phyloP scores from a whole-genome alignment of 2,113 vertebrate genomes.

The Planiliza haematocheilus region DNA sequence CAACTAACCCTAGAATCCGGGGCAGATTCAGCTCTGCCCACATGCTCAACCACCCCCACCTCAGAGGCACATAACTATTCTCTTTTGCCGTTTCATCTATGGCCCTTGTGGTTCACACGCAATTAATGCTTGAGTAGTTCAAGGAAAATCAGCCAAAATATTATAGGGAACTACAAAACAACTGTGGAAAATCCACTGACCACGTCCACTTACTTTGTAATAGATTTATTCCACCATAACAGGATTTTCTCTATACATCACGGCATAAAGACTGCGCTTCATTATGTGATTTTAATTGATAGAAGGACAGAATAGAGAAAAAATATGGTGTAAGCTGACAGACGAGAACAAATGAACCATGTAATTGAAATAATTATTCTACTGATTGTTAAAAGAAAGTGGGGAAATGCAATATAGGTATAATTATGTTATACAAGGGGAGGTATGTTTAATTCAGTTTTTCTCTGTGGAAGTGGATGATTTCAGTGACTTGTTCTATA shows the following conservation, averaged over 20 bases:
- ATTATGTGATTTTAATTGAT: constrained; percentile 79
- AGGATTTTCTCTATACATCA: constrained; percentile 74
- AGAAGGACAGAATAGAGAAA: constrained; percentile 50
- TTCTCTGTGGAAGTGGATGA: constrained; percentile 1
- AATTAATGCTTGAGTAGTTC: constrained; percentile 67
- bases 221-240: constrained; percentile 74
- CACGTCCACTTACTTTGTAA: constrained; percentile 58
- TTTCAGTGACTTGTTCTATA: constrained; percentile 3
- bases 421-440: constrained; percentile 44
- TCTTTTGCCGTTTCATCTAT: constrained; percentile 65
- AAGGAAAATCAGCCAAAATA: constrained; percentile 55
- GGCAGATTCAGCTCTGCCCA: constrained; percentile 36
- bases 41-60: constrained; percentile 37
- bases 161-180: constrained; percentile 65
- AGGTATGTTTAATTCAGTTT: constrained; percentile 47
- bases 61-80: constrained; percentile 28
- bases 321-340: constrained; percentile 55
- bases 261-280: constrained; percentile 66
- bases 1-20: constrained; percentile 41
- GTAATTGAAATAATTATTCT: constrained; percentile 73
- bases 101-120: constrained; percentile 54
- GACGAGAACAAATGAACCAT: constrained; percentile 72
- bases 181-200: constrained; percentile 57
- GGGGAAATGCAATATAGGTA: constrained; percentile 62
- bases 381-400: constrained; percentile 73